Evolutionary conservation across 1,140 invertebrate species (phyloP), one percentile per base, ranked within the genome.

Genomic region (Potamilus streckersoni): DNA sequence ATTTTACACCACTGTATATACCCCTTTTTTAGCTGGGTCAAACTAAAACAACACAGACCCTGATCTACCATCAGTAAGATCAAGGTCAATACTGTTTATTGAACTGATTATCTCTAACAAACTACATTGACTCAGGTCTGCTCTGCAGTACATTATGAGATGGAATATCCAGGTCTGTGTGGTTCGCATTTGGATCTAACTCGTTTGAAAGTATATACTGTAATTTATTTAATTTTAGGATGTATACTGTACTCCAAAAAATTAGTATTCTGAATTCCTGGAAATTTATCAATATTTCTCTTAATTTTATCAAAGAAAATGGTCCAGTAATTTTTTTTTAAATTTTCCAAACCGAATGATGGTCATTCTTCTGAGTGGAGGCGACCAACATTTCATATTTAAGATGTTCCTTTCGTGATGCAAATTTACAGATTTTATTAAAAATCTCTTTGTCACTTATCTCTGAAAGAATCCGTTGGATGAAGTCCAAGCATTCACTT

Each of bases 401-500:
- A 56, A 63, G 27, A 55, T 23, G 49, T 31, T 8, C 23, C 69
- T 55, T 55, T 57, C n/a, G 17, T 0, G 19, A 61, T 17, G 38
- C 1, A 1, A 14, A 38, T 14, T 38, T 23, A 4, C 16, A 12
- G 2, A 55, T 27, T 16, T 49, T n/a, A 0, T 64, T 17, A 71
- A 19, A 55, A 17, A 67, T n/a, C 16, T 20, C 23, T 23, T 17
- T 27, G 60, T 31, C 6, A 55, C 15, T 58, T 14, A 20, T 20
- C 23, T 61, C 12, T 17, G 61, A 49, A 14, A 31, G 60, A 20
- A 57, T 20, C n/a, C 20, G 55, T n/a, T 4, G 27, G 8, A 67
- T 49, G 38, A 49, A 49, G 38, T 49, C 38, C 38, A 49, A 49
- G 38, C 38, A 23, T 55, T 17, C 2, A 75, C 65, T 76, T 91